Conservation (phyloP, 2,888 invertebrate genomes). For the Vandiemenella viatica region DNA sequence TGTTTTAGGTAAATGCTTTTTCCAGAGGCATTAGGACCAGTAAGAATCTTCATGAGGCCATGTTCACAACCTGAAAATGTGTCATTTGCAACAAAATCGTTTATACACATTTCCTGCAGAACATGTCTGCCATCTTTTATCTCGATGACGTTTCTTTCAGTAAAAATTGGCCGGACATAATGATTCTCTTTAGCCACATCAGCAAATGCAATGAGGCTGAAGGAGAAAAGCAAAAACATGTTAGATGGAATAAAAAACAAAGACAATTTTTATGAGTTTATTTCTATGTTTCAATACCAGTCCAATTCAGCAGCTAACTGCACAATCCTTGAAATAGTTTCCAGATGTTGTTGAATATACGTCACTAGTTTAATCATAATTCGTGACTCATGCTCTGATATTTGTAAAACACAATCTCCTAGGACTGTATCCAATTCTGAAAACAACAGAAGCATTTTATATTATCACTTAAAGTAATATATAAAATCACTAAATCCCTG, state of each 20-base stretch:
- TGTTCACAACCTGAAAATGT: conserved; percentile 38
- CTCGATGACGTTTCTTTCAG: conserved; percentile 37
- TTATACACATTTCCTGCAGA: conserved; percentile 48
- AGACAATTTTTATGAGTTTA: too few relatives aligned
- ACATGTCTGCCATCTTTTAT: conserved; percentile 62
- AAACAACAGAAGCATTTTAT: conserved; percentile 17
- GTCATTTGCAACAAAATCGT: conserved; percentile 60
- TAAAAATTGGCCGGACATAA: conserved; percentile 49
- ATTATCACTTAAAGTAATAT: conserved; percentile 3
- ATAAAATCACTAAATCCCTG: too few relatives aligned
- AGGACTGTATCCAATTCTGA: conserved; percentile 58
- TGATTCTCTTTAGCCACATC: conserved; percentile 46
- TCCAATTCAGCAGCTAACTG: conserved; percentile 51
- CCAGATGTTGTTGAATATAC: conserved; percentile 42
- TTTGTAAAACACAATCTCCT: conserved; percentile 65
- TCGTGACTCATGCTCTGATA: conserved; percentile 62
- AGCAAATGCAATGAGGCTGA: conserved; percentile 50
- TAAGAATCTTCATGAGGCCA: conserved; percentile 57
- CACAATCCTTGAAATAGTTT: conserved; percentile 39
- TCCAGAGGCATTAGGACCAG: conserved; percentile 83
- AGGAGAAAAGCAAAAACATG: conserved; percentile 15
- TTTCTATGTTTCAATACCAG: conserved; percentile 34
- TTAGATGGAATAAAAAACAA: too few relatives aligned
- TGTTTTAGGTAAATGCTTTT: conserved; percentile 87
- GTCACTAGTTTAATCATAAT: conserved; percentile 55